Evolutionary conservation across 2,797 vertebrate genomes (phyloP), one percentile per base, ranked within the genome.

Genomic region (Tenualosa ilisha): DNA sequence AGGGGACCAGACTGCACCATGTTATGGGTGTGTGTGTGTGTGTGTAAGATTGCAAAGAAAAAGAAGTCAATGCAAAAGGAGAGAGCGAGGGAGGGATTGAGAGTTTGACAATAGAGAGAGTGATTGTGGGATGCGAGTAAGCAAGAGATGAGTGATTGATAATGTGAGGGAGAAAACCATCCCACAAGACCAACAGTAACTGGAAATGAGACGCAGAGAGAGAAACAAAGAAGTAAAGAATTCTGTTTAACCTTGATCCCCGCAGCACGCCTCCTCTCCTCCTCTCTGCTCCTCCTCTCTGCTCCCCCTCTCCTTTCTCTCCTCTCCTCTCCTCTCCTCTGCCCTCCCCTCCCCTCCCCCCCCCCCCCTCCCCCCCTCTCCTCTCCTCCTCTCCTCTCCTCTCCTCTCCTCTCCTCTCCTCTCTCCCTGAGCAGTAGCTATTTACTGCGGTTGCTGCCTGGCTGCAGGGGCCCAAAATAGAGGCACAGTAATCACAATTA

Each of bases 401-500:
- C 22, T 24, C 68, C 17, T 15, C 17, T 9, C 31, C 11, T 17
- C 37, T 43, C 68, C 13, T 53, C 49, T 12, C 40, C 3, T 17
- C 56, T 61, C 82, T 83, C 6, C 53, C 49, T 85, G 87, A 87
- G 84, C 82, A 84, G 82, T 85, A 85, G 86, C 87, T 87, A 90
- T 91, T 89, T 91, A 89, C 86, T 85, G 83, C 50, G 11, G 50
- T 79, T 43, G 85, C 87, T 85, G 85, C 82, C 87, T 90, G 86
- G 84, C 88, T 50, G 81, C 87, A 87, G 53, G 86, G 46, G 20
- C 86, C 88, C 85, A 89, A 91, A 91, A 91, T 91, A 90, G 91
- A 90, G 90, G 86, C 88, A 90, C 88, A 89, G 89, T 92, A 91
- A 92, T 90, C 88, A 90, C 90, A 91, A 89, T 91, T 91, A 91